Conservation (phyloP, 2,888 invertebrate species). For the Melanostoma scalare region DNA sequence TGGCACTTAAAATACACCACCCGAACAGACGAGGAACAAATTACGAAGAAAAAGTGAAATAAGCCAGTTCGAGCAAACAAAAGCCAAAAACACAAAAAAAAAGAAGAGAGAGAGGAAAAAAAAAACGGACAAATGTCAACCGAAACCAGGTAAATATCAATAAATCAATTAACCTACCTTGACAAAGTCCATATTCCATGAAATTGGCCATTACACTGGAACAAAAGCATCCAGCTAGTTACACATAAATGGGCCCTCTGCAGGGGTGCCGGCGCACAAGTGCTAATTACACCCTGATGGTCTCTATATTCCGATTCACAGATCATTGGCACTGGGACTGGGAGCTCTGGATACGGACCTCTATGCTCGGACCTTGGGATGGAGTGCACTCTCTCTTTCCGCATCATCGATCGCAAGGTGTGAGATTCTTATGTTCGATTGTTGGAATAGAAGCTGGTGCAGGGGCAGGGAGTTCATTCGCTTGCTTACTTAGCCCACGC, state of each 20-base stretch:
- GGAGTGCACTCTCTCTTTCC: conserved; percentile 14
- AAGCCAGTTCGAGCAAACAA: conserved; percentile 43
- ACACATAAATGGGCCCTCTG: conserved; percentile 31
- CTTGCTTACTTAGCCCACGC: conserved; percentile 69
- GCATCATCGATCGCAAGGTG: conserved; percentile 52
- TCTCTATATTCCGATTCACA: conserved; percentile 11
- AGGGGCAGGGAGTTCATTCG: conserved; percentile 1
- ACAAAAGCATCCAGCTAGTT: conserved; percentile 67
- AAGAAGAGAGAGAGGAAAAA: neutral
- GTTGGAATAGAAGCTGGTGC: neutral
- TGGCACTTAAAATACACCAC: conserved; percentile 68
- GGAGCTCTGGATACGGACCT: neutral
- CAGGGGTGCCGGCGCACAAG: conserved; percentile 63
- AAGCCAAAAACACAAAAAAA: neutral
- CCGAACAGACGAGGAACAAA: conserved; percentile 43
- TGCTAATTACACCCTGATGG: conserved; percentile 74
- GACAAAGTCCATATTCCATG: conserved; percentile 75
- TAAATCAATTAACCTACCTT: conserved; percentile 79
- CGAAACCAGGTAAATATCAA: conserved; percentile 81
- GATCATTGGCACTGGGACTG: conserved; percentile 12
- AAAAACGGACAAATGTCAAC: conserved; percentile 70
- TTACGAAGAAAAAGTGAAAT: conserved; percentile 70
- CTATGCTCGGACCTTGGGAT: neutral
- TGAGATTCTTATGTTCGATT: conserved; percentile 66
- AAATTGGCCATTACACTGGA: conserved; percentile 75